Evolutionary conservation across 1,140 invertebrate genomes (phyloP).

Genomic region (Chironomus striatipennis): DNA sequence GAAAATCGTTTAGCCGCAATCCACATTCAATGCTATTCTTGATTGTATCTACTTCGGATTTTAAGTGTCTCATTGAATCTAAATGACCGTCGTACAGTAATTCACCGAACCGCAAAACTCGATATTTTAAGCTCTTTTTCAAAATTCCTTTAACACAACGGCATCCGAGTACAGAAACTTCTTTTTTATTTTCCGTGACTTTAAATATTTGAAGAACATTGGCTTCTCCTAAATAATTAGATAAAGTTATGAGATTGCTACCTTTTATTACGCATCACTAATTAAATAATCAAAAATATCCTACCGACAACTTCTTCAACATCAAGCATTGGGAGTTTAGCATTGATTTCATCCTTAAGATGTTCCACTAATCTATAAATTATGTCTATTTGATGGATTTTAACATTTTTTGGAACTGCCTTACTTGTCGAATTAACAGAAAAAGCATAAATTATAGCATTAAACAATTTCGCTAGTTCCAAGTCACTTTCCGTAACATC

Average conservation of each 20-base stretch:
- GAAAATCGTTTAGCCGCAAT: slow-evolving; percentile 58
- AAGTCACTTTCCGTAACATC: slow-evolving; percentile 72
- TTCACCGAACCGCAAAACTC: slow-evolving; percentile 60
- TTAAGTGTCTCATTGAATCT: slow-evolving; percentile 77
- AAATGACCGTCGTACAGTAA: slow-evolving; percentile 64
- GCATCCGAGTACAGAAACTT: slow-evolving; percentile 81
- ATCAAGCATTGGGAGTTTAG: slow-evolving; percentile 57
- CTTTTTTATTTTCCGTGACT: slow-evolving; percentile 72
- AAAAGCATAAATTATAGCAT: slow-evolving; percentile 80
- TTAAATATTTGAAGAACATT: slow-evolving; percentile 76
- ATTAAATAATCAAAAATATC: not conserved
- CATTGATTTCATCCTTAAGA: slow-evolving; percentile 69
- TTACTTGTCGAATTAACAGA: slow-evolving; percentile 53
- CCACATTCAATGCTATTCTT: slow-evolving; percentile 84
- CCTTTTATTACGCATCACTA: too few relatives aligned
- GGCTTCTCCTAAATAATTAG: slow-evolving; percentile 63
- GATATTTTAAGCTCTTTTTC: slow-evolving; percentile 57
- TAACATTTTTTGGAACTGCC: slow-evolving; percentile 42
- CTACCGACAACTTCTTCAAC: slow-evolving; percentile 69
- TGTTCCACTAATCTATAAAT: slow-evolving; percentile 90
- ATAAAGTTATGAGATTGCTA: too few relatives aligned
- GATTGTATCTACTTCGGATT: slow-evolving; percentile 77
- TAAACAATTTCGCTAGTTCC: slow-evolving; percentile 75
- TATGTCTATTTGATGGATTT: slow-evolving; percentile 66
- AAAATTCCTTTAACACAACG: slow-evolving; percentile 71